phyloP scores from a whole-genome alignment of 2,113 vertebrate genomes.

The Zapus hudsonius region DNA sequence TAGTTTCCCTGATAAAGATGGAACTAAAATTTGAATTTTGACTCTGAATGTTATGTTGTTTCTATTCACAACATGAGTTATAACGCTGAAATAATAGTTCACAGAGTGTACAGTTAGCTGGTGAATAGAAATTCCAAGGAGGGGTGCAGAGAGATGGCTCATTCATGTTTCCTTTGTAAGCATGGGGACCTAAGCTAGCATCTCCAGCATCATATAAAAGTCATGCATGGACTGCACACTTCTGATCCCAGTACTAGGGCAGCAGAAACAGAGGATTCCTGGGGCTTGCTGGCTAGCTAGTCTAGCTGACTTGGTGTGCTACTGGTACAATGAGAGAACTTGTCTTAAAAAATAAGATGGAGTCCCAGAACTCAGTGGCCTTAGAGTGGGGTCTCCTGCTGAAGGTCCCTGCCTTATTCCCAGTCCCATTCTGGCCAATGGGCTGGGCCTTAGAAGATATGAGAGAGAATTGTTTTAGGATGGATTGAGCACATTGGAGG shows the following conservation, averaged over 20 bases:
- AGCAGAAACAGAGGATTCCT: too few species aligned
- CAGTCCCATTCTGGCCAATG: constrained; percentile 29
- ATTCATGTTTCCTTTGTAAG: too few species aligned
- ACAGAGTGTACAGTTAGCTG: background rate
- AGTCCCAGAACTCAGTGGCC: constrained; percentile 38
- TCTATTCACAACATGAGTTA: background rate
- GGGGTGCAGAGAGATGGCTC: too few species aligned
- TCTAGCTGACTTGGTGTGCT: too few species aligned
- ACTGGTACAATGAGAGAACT: too few species aligned
- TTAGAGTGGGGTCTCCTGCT: background rate
- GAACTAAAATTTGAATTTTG: constrained; percentile 12
- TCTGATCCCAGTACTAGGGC: too few species aligned
- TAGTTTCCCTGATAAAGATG: background rate
- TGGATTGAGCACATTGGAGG: constrained; percentile 80
- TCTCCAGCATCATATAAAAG: too few species aligned
- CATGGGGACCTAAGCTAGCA: too few species aligned
- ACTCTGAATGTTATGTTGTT: background rate
- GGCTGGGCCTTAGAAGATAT: background rate
- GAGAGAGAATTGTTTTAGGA: constrained; percentile 23
- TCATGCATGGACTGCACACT: too few species aligned
- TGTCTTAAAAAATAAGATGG: too few species aligned
- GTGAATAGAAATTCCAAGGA: constrained; percentile 7
- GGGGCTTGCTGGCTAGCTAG: too few species aligned
- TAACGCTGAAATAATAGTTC: background rate
- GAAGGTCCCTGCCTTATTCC: background rate